A percentile compares a stretch with the other conserved stretches of the same genome.
Conservation (phyloP, 2,888 invertebrate genomes). For the Geotrupes spiniger region DNA sequence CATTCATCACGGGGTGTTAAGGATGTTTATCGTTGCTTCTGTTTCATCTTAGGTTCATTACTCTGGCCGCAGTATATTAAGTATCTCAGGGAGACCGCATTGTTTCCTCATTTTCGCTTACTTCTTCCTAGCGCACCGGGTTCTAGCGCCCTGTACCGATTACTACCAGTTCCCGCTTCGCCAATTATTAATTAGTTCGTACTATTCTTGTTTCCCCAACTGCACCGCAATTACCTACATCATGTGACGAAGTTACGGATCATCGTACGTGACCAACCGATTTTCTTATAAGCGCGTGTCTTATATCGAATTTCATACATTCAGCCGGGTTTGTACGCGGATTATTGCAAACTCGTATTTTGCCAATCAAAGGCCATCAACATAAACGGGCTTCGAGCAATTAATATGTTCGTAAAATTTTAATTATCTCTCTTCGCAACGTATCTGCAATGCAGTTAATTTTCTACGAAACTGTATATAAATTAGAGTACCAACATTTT, state of each 20-base stretch:
- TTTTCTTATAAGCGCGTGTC: too few species aligned
- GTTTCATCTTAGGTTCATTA: conserved; percentile 50
- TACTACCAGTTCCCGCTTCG: conserved; percentile 28
- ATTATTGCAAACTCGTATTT: too few species aligned
- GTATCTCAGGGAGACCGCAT: conserved; percentile 45
- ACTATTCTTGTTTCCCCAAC: conserved; percentile 13
- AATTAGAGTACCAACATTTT: too few species aligned
- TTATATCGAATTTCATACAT: too few species aligned
- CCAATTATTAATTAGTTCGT: conserved; percentile 35
- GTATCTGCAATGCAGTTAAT: too few species aligned
- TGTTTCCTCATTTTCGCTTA: conserved; percentile 31
- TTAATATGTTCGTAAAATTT: too few species aligned
- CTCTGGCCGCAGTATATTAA: conserved; percentile 46
- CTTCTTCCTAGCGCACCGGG: conserved; percentile 7
- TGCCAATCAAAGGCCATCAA: too few species aligned
- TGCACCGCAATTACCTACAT: conserved; percentile 17
- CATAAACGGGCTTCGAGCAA: too few species aligned
- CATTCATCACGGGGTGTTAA: conserved; percentile 48
- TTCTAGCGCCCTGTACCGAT: conserved; percentile 22
- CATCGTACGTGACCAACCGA: conserved; percentile 1
- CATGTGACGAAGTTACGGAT: conserved; percentile 23
- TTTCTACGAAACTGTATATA: too few species aligned
- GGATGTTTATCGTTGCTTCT: conserved; percentile 49
- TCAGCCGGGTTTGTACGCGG: too few species aligned
- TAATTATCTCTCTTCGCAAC: too few species aligned